phyloP scores from a whole-genome alignment of 1,140 invertebrate genomes.

The Charaxes varanes region DNA sequence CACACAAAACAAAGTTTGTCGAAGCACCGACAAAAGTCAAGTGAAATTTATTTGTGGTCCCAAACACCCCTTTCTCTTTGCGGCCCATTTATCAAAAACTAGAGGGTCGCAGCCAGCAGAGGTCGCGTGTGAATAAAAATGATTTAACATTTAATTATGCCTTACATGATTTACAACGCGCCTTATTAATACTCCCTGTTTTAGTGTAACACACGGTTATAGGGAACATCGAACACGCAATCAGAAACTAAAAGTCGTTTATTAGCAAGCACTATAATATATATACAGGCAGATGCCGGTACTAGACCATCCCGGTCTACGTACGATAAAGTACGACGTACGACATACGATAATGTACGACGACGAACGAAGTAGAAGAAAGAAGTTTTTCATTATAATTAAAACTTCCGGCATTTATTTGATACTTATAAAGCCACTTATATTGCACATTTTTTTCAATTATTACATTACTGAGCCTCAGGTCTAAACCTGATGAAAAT shows the following conservation, averaged over 20 bases:
- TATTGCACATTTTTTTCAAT: too few relatives aligned
- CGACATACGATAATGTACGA: too few relatives aligned
- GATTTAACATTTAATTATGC: slow-evolving; percentile 11
- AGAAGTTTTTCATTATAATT: too few relatives aligned
- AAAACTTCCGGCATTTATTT: too few relatives aligned
- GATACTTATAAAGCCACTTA: too few relatives aligned
- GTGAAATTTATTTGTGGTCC: neutral
- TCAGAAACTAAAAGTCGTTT: neutral
- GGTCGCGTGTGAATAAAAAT: slow-evolving; percentile 2
- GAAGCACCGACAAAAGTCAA: neutral
- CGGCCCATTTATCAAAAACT: slow-evolving; percentile 4
- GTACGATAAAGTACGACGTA: too few relatives aligned
- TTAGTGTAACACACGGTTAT: neutral
- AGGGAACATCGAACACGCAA: neutral
- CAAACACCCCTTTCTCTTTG: neutral
- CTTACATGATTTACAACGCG: slow-evolving; percentile 5
- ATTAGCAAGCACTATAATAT: neutral
- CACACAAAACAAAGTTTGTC: neutral
- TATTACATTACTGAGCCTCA: too few relatives aligned
- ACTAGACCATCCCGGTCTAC: too few relatives aligned
- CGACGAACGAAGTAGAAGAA: too few relatives aligned
- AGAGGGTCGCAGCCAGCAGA: neutral
- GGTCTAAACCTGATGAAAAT: too few relatives aligned
- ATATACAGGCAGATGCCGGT: too few relatives aligned
- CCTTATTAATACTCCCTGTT: neutral